Percentiles rank a stretch among this genome's conserved stretches.
Evolutionary conservation across 2,888 invertebrate species (phyloP).

Genomic region (Phyllotreta striolata): DNA sequence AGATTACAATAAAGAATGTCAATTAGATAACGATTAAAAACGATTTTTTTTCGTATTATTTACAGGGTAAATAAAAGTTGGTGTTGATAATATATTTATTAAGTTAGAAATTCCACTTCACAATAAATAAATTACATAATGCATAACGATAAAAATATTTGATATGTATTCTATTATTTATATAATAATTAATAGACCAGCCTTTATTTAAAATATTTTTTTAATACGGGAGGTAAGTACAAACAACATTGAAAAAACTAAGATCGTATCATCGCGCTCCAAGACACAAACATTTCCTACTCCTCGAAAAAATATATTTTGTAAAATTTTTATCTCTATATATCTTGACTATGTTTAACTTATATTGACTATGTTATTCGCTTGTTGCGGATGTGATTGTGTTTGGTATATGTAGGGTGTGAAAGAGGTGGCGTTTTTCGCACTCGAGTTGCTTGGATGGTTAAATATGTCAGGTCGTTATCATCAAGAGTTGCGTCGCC

Average conservation of each 20-base stretch:
- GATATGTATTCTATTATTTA: constrained; percentile 53
- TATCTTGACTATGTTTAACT: constrained; percentile 43
- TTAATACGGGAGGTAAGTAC: constrained; percentile 44
- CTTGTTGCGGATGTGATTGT: constrained; percentile 54
- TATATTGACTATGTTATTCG: constrained; percentile 50
- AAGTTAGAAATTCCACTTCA: constrained; percentile 59
- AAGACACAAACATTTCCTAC: constrained; percentile 57
- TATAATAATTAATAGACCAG: constrained; percentile 54
- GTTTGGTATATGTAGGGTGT: constrained; percentile 42
- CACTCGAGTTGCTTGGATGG: constrained; percentile 46
- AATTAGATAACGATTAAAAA: constrained; percentile 8
- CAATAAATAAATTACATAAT: constrained; percentile 54
- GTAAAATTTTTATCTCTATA: constrained; percentile 51
- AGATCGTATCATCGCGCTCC: constrained; percentile 52
- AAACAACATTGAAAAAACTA: constrained; percentile 45
- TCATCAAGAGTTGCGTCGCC: constrained; percentile 49
- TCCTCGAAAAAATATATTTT: constrained; percentile 61
- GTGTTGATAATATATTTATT: constrained; percentile 54
- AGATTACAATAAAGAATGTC: constrained; percentile 32
- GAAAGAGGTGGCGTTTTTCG: constrained; percentile 32
- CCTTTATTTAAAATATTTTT: constrained; percentile 50
- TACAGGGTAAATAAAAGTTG: constrained; percentile 5
- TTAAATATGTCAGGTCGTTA: constrained; percentile 61
- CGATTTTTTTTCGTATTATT: background rate
- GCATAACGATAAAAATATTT: constrained; percentile 55